These are phyloP conservation scores for Capromys pilorides DNA, from an alignment of 2,797 vertebrate species.

Conservation along the genomic window DNA sequence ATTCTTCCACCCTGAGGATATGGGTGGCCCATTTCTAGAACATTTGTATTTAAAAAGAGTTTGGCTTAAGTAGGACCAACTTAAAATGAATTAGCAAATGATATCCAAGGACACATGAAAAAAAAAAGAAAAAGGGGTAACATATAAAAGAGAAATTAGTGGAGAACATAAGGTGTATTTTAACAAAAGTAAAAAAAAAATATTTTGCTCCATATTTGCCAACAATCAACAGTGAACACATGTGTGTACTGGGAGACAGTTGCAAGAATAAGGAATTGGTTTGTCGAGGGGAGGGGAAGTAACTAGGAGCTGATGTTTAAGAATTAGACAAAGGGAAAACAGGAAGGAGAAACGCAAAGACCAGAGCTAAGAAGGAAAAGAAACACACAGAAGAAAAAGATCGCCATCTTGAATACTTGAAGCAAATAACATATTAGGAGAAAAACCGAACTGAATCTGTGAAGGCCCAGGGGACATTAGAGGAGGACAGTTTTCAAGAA, in stretches of 20 bases:
- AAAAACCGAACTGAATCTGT: not conserved
- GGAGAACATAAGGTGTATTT: not conserved
- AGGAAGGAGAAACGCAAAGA: not conserved
- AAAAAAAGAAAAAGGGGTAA: not conserved
- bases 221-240: not conserved
- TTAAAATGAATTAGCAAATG: constrained; percentile 47
- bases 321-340: not conserved
- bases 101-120: not conserved
- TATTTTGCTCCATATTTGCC: not conserved
- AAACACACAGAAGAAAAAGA: not conserved
- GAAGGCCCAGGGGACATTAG: not conserved
- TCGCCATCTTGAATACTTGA: not conserved
- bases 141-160: not conserved
- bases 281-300: not conserved
- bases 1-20: constrained; percentile 61
- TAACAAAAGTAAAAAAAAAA: not conserved
- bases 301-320: not conserved
- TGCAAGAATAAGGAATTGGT: not conserved
- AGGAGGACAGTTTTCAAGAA: not conserved
- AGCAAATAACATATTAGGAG: not conserved
- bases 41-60: constrained; percentile 59
- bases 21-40: constrained; percentile 73
- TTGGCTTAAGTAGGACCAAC: not conserved
- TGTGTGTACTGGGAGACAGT: rapidly evolving
- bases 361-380: not conserved